Evolutionary conservation across 1,140 invertebrate species (phyloP), one percentile per base, ranked within the genome.

Genomic region (Drosophila tani): DNA sequence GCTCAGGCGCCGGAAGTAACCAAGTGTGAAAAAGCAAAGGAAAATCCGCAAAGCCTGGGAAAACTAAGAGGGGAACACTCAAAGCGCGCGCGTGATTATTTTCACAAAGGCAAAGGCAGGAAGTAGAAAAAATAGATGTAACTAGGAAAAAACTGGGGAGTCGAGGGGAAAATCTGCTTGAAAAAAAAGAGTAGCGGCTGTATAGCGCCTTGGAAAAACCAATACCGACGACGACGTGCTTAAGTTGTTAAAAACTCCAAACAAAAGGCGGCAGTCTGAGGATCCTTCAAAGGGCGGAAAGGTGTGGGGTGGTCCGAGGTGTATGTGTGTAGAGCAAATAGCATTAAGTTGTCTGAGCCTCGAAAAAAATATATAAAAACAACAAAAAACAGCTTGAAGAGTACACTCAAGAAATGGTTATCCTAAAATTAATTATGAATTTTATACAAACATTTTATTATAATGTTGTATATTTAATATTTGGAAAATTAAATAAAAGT

Each of bases 31-130:
- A 84, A 87, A 81, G 84, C 81, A 77, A 87, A 78, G 62, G 85
- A 80, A 87, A 87, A 88, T 65, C 85, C 63, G 46, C 55, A 69
- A 60, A 74, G 67, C 57, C 50, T 15, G 27, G 35, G 43, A 62
- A 64, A 43, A 55, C 40, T 32, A 49, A 41, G 47, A 43, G 38
- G 69, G 68, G 65, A 75, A 75, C 58, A 58, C 79, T 79, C 62
- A 78, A 87, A 90, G 85, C 81, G 84, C 84, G 84, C 84, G 84
- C 84, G 84, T 88, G 84, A 88, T 88, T 88, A 88, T 88, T 88
- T 88, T 90, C 78, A 90, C 84, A 88, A 81, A 90, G 82, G 80
- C 83, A 71, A 77, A 87, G 86, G 84, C 83, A 87, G 83, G 85
- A 88, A 88, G 85, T 67, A 55, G 79, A 80, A 79, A 53, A 67